Conservation (phyloP, 2,888 invertebrate genomes). For the Disparrhopalites patrizii region DNA sequence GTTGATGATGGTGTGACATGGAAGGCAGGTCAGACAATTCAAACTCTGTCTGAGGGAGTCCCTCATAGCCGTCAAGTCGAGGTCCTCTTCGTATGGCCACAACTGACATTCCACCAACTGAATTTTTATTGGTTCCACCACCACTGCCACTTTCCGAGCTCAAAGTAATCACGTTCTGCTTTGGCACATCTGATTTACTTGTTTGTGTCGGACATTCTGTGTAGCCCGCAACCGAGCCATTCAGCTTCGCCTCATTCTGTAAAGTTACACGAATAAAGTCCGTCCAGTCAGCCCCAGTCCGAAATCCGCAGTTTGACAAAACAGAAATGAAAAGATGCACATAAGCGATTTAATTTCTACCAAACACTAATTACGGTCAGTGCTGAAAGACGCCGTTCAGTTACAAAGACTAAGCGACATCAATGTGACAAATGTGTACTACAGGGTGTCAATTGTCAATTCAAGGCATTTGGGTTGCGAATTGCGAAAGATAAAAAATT, state of each 20-base stretch:
- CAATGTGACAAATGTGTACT: too few relatives aligned
- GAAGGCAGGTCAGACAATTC: constrained; percentile 52
- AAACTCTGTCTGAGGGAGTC: constrained; percentile 61
- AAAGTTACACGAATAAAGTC: constrained; percentile 24
- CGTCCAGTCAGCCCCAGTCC: constrained; percentile 22
- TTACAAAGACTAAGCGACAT: too few relatives aligned
- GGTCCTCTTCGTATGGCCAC: constrained; percentile 23
- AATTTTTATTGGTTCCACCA: constrained; percentile 9
- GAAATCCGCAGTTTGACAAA: too few relatives aligned
- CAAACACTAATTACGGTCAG: too few relatives aligned
- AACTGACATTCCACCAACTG: constrained; percentile 21
- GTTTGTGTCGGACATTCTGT: constrained; percentile 38
- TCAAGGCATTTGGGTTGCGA: too few relatives aligned
- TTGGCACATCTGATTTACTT: constrained; percentile 21
- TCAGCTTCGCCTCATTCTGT: constrained; percentile 44
- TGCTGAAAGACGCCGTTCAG: too few relatives aligned
- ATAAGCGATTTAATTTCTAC: background rate
- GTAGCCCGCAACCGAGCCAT: constrained; percentile 43
- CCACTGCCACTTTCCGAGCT: constrained; percentile 24
- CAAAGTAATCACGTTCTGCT: constrained; percentile 32
- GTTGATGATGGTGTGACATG: constrained; percentile 26
- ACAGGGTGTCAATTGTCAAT: too few relatives aligned
- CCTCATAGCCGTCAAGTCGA: constrained; percentile 56
- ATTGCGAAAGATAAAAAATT: too few relatives aligned
- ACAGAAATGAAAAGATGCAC: too few relatives aligned